Percentiles rank a stretch among this genome's conserved stretches.
phyloP scores from a whole-genome alignment of 2,113 vertebrate genomes.

The Azemiops feae region DNA sequence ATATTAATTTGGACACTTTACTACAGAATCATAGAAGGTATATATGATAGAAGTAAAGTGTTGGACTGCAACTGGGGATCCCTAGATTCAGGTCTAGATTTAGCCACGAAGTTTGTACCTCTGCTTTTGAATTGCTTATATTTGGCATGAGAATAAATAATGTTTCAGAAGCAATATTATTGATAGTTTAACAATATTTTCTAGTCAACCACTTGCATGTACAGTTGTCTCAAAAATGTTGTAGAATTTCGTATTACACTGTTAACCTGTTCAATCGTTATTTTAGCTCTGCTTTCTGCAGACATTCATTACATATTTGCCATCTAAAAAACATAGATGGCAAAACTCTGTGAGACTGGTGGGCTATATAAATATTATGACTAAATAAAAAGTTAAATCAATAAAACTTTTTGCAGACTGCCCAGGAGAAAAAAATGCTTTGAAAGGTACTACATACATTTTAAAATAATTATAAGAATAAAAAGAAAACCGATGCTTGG shows the following conservation, averaged over 20 bases:
- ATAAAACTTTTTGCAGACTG: not conserved
- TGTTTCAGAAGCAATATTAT: not conserved
- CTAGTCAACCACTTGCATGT: not conserved
- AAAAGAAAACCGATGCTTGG: not conserved
- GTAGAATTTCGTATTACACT: not conserved
- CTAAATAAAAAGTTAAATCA: not conserved
- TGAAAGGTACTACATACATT: not conserved
- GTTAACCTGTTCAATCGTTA: not conserved
- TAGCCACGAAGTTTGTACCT: not conserved
- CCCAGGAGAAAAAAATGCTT: not conserved
- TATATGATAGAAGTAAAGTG: not conserved
- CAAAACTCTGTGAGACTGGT: not conserved
- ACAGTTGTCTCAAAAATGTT: not conserved
- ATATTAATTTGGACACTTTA: not conserved
- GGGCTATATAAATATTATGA: not conserved
- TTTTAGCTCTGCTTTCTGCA: not conserved
- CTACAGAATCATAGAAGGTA: not conserved
- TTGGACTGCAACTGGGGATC: not conserved
- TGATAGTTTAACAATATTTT: not conserved
- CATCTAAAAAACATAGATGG: not conserved
- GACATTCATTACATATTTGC: not conserved
- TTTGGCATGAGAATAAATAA: not conserved
- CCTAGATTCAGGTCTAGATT: not conserved
- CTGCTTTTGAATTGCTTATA: not conserved
- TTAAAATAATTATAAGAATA: not conserved